Base-by-base conservation (phyloP, 53 echinoderm and acorn worm species). In the Arbacia lixula region DNA sequence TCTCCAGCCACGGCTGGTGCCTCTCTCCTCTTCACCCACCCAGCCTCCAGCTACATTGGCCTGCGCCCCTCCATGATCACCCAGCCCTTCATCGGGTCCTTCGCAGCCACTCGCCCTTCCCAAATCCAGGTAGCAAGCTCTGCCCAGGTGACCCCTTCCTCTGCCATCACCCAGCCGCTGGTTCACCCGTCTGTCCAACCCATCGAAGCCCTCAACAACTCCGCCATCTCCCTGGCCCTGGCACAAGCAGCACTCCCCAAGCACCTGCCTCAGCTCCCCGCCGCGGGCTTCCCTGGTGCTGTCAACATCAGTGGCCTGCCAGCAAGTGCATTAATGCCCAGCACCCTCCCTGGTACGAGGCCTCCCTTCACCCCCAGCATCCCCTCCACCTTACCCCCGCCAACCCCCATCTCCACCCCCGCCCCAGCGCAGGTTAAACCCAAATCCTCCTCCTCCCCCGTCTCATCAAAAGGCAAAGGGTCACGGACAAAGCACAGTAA, bases 111-210 rank as follows among this genome's bases (percentile, higher is more conserved):
- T 0, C 36, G 52, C 11, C 63, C 82, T n/a, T n/a, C 64, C 16
- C 41, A n/a, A 62, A 81, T 81, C 12, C 82, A 63, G 8, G 41
- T 63, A 1, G 82, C 82, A 28, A 63, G 42, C 42, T 81, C 64
- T 0, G 63, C 82, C 9, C 82, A 81, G 63, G 82, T 81, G 10
- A 63, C 43, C 24, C 82, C 82, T 16, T 81, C 82, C n/a, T 63
- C 62, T 17, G 62, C 64, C 8, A 21, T 64, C 22, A 43, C 42
- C 29, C 41, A 81, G 42, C 82, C 63, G 6, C 33, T 63, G 3
- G 64, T 81, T 43, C 64, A 81, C 42, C 82, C 82, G 20, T 63
- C 82, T 27, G 43, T 41, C 10, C 82, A 81, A 17, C 42, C 82
- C 34, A 3, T 81, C 19, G 34, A 51, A 17, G 9, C 64, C 3